Conservation (phyloP, 2,113 vertebrate species). For the Phalacrocorax aristotelis region DNA sequence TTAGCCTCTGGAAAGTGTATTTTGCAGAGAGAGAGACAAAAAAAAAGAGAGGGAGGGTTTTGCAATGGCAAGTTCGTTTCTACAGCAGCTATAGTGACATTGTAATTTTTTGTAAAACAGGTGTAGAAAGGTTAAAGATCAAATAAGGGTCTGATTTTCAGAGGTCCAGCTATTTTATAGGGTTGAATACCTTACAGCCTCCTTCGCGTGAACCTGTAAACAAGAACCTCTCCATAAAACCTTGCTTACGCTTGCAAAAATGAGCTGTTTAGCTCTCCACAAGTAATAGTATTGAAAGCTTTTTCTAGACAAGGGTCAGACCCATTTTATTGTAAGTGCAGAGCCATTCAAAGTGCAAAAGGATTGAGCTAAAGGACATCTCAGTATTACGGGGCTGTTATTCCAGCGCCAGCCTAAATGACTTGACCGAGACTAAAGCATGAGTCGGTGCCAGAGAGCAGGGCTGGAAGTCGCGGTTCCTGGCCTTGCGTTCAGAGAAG, state of each 20-base stretch:
- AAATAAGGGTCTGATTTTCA: not conserved
- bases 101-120: not conserved
- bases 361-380: slow-evolving; percentile 7
- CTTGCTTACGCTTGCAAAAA: slow-evolving; percentile 34
- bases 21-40: not conserved
- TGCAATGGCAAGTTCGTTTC: not conserved
- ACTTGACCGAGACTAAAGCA: not conserved
- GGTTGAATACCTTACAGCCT: not conserved
- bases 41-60: not conserved
- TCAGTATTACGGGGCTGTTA: not conserved
- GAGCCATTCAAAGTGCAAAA: not conserved
- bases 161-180: not conserved
- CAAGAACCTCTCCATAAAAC: not conserved
- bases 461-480: not conserved
- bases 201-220: not conserved
- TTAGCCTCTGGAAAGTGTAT: not conserved
- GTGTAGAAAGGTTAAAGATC: not conserved
- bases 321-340: not conserved
- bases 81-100: not conserved
- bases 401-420: not conserved
- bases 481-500: not conserved
- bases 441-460: not conserved
- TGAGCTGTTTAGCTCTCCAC: not conserved
- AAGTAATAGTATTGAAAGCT: slow-evolving; percentile 35
- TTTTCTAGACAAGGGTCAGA: slow-evolving; percentile 17